Evolutionary conservation across 92 coral and sea anemone species (phyloP).

Genomic region (Parazoanthus darwini): DNA sequence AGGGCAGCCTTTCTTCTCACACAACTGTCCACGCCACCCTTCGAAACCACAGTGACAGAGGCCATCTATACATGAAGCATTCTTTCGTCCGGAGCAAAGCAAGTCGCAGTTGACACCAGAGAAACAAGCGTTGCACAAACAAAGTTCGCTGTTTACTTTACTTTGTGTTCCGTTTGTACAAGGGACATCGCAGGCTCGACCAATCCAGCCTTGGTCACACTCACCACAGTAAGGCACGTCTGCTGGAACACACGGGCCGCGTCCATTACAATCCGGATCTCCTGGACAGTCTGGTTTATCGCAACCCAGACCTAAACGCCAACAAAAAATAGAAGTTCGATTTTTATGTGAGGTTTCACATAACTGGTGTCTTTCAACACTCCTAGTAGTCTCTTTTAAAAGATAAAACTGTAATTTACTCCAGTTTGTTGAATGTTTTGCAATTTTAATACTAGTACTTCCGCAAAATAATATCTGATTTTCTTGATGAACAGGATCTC

Average conservation of each 20-base stretch:
- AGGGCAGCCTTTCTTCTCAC: slow-evolving; percentile 67
- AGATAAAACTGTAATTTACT: no score
- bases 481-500: no score
- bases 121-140: slow-evolving; percentile 59
- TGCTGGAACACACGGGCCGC: slow-evolving; percentile 53
- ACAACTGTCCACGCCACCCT: slow-evolving; percentile 70
- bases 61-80: slow-evolving; percentile 51
- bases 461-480: no score
- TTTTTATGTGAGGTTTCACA: no score
- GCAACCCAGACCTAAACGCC: slow-evolving; percentile 59
- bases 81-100: slow-evolving; percentile 66
- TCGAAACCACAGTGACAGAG: slow-evolving; percentile 68
- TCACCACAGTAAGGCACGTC: slow-evolving; percentile 56
- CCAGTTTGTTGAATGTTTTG: no score
- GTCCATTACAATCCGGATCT: slow-evolving; percentile 64
- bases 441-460: no score
- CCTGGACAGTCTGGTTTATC: slow-evolving; percentile 70
- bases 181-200: slow-evolving; percentile 59
- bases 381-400: no score
- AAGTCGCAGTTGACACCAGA: slow-evolving; percentile 57
- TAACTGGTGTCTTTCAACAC: no score
- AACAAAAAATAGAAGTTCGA: no score
- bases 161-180: slow-evolving; percentile 57
- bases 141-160: slow-evolving; percentile 49
- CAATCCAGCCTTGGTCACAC: slow-evolving; percentile 65